Conservation (phyloP, 2,888 invertebrate genomes). For the Hirudinaria manillensis region DNA sequence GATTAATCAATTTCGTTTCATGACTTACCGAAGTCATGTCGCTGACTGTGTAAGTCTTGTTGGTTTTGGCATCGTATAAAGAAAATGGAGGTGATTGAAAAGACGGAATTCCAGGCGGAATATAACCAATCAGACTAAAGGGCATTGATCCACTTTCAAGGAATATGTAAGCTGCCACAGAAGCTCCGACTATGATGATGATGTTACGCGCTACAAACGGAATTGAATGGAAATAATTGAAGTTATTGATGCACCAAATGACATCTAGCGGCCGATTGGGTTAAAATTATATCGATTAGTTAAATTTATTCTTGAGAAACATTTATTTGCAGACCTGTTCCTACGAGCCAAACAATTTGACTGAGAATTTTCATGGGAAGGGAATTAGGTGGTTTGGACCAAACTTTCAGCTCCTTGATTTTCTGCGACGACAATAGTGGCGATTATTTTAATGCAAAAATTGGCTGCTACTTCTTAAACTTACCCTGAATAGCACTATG, state of each 20-base stretch:
- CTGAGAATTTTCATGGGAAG: slow-evolving; percentile 11
- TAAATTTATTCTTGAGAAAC: background rate
- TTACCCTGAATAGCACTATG: slow-evolving; percentile 38
- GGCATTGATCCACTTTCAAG: slow-evolving; percentile 23
- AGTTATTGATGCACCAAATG: no score
- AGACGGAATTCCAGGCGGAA: slow-evolving; percentile 36
- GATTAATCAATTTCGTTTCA: no score
- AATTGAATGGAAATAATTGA: background rate
- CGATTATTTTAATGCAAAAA: background rate
- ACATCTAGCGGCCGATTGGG: background rate
- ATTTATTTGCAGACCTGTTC: slow-evolving; percentile 29
- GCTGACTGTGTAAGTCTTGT: background rate
- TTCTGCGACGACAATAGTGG: slow-evolving; percentile 16
- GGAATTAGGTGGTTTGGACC: slow-evolving; percentile 13
- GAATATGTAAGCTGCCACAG: slow-evolving; percentile 35
- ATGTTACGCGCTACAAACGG: slow-evolving; percentile 38
- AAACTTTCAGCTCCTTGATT: slow-evolving; percentile 24
- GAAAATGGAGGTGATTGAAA: slow-evolving; percentile 33
- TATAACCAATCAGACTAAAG: slow-evolving; percentile 36
- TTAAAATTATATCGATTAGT: background rate
- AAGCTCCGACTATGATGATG: slow-evolving; percentile 36
- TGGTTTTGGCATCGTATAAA: slow-evolving; percentile 16
- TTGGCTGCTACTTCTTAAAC: background rate
- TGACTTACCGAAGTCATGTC: background rate
- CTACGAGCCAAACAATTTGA: slow-evolving; percentile 31